Evolutionary conservation across 2,888 invertebrate species (phyloP).

Genomic region (Cyaniris semiargus): DNA sequence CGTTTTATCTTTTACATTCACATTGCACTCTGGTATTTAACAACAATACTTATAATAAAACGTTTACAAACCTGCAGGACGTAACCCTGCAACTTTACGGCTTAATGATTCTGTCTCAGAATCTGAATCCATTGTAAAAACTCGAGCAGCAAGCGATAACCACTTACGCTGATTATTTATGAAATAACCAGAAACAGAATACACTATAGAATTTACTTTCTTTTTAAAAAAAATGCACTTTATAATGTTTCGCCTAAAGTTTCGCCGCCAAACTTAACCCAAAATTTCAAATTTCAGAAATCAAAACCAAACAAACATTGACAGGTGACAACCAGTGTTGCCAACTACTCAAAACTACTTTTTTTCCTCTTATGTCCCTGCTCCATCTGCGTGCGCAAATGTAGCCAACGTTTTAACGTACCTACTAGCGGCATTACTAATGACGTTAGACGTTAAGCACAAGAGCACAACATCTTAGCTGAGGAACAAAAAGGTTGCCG

Average conservation of each 20-base stretch:
- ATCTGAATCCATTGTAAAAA: slow-evolving; percentile 11
- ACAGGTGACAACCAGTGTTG: no score
- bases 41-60: neutral
- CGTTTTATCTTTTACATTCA: neutral
- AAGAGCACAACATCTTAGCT: no score
- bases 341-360: no score
- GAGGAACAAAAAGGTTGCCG: no score
- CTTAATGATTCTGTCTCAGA: neutral
- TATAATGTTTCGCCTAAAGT: neutral
- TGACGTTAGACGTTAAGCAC: no score
- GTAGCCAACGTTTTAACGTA: no score
- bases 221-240: no score
- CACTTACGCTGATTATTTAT: neutral
- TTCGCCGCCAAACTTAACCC: neutral
- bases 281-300: neutral
- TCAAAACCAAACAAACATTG: neutral
- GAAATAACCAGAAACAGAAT: neutral
- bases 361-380: no score
- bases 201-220: neutral
- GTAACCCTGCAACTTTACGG: neutral
- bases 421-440: no score
- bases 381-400: no score
- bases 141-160: neutral
- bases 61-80: slow-evolving; percentile 1
- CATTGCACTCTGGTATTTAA: neutral